Base-by-base conservation (phyloP, 2,113 vertebrate species). In the Benitochromis conjunctus region DNA sequence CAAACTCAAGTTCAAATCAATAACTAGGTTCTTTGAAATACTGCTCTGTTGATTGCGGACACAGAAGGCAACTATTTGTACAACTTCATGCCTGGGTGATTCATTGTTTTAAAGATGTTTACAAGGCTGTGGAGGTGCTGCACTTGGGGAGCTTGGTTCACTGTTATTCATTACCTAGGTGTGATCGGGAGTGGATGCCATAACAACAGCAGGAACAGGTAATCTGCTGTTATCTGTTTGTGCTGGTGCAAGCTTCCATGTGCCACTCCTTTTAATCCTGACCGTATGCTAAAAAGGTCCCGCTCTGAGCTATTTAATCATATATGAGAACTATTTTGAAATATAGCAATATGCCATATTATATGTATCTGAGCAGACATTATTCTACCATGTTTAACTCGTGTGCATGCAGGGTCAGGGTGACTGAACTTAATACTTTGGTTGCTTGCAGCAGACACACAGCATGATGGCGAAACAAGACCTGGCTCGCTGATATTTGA, bases 121-220 rank as follows among this genome's bases (percentile, higher is more conserved):
- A 46, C 43, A n/a, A 6, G 3, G 62, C 43, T 18, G 60, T 56
- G 83, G 31, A 71, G 71, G 66, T 10, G 64, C 4, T 74, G 51
- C n/a, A 8, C 48, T 81, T 14, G 5, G 29, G 31, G 24, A 84
- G 53, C 43, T 84, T n/a, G 31, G 81, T 91, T 87, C 89, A 80
- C 81, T 56, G 94, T 96, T 94, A 95, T 88, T 96, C 91, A 94
- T 96, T 96, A 94, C 46, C 93, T 38, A 87, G 74, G 81, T 85
- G 82, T 82, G 80, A 88, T 60, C 6, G 10, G 13, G 78, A 84
- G 74, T 79, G 53, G 64, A 55, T 19, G 5, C 84, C 84, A 85
- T 83, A 90, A 92, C 91, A 92, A 82, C 91, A 71, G 82, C 85
- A 79, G 84, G 38, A 81, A 84, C 71, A 84, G 88, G 81, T 91